Conservation (phyloP, 2,888 invertebrate genomes). For the Oegoconia quadripuncta region DNA sequence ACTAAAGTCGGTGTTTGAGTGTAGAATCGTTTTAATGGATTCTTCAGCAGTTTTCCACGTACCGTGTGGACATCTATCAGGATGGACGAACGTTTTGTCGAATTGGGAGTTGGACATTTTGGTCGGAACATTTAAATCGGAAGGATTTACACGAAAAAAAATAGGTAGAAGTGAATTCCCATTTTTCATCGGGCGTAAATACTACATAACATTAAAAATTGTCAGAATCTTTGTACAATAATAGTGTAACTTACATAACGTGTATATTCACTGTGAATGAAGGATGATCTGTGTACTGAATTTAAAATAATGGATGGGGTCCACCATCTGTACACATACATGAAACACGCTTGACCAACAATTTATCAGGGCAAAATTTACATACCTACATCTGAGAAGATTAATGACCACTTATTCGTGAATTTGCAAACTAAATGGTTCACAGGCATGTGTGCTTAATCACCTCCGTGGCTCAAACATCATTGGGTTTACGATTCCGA, state of each 20-base stretch:
- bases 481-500: too few species aligned
- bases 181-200: slow-evolving; percentile 28
- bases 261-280: slow-evolving; percentile 32
- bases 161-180: slow-evolving; percentile 56
- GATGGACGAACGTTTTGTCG: slow-evolving; percentile 73
- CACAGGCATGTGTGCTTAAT: slow-evolving; percentile 18
- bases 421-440: slow-evolving; percentile 33
- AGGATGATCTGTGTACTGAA: slow-evolving; percentile 26
- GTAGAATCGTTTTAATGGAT: slow-evolving; percentile 11
- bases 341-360: slow-evolving; percentile 36
- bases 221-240: too few species aligned
- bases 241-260: slow-evolving; percentile 13
- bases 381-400: slow-evolving; percentile 51
- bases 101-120: slow-evolving; percentile 66
- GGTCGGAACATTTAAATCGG: slow-evolving; percentile 63
- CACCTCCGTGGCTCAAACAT: too few species aligned
- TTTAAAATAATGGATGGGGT: slow-evolving; percentile 38
- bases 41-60: slow-evolving; percentile 29
- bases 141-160: slow-evolving; percentile 69
- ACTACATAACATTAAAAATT: too few species aligned
- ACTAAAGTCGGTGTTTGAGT: slow-evolving; percentile 6
- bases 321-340: slow-evolving; percentile 17
- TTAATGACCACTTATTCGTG: slow-evolving; percentile 40
- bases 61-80: slow-evolving; percentile 66
- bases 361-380: slow-evolving; percentile 50